Base-by-base conservation (phyloP, 2,797 vertebrate species). In the Pangasius krempfi region DNA sequence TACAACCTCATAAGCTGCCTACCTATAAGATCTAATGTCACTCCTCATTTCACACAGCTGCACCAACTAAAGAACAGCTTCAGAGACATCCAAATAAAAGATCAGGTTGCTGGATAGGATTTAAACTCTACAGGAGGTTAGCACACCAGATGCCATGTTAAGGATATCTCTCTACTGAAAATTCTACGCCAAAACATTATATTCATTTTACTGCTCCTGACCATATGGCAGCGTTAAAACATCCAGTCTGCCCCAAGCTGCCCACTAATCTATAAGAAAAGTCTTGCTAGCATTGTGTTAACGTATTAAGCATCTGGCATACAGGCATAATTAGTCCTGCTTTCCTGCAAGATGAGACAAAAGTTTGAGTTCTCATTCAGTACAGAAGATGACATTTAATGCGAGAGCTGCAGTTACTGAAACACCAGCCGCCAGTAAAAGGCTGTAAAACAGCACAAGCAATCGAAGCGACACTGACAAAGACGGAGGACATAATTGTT, bases 401-500 rank as follows among this genome's bases (percentile, higher is more conserved):
- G 52, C 10, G n/a, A 83, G 70, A 33, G 73, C 33, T 8, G 54
- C 79, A 56, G 54, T 27, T 64, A 75, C 85, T 79, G 58, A 7
- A 81, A 89, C 54, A 27, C 18, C 7, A 1, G 14, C 16, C 30
- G 68, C 50, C 2, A 40, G 60, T 22, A n/a, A 66, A 88, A 40
- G 16, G 68, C 68, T 87, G 84, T 78, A 66, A 78, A 85, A 86
- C 78, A 86, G 75, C 70, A 81, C 22, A 52, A 89, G 85, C 54
- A 25, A 68, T 89, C 87, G 92, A 80, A 88, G 87, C 37, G 78
- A 50, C 13, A 16, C 80, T 25, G 2, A 50, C 18, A 58, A 84
- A 14, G 87, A 92, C 73, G 89, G 89, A 82, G 89, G 66, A n/a
- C 25, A 79, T 93, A 89, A 94, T 95, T 93, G 94, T 91, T 89